A percentile compares a stretch with the other conserved stretches of the same genome.
Conservation (phyloP, 2,797 vertebrate genomes). For the Poeciliopsis turneri region DNA sequence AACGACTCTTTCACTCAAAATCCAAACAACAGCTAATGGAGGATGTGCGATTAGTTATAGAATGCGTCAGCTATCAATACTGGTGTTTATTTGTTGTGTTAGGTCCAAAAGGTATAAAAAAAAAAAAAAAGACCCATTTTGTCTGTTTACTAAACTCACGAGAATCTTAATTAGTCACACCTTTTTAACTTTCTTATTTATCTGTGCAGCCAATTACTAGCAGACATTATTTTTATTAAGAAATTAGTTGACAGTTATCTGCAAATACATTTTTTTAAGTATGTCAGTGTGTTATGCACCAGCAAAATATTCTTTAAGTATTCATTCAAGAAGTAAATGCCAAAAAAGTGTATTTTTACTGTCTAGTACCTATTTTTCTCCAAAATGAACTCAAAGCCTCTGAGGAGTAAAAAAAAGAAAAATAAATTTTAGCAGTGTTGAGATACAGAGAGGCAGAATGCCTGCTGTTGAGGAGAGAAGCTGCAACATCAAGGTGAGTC, state of each 20-base stretch:
- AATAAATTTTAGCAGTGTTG: slow-evolving; percentile 13
- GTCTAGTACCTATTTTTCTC: slow-evolving; percentile 21
- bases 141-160: not conserved
- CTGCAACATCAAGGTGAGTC: slow-evolving; percentile 39
- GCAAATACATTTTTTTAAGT: not conserved
- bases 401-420: slow-evolving; percentile 12
- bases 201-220: not conserved
- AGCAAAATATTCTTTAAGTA: slow-evolving; percentile 5
- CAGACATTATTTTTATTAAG: not conserved
- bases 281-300: not conserved
- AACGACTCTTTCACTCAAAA: slow-evolving; percentile 46
- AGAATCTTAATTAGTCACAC: slow-evolving; percentile 2
- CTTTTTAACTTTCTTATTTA: not conserved
- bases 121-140: slow-evolving; percentile 14
- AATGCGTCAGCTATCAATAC: slow-evolving; percentile 30
- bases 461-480: slow-evolving; percentile 11
- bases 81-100: slow-evolving; percentile 13
- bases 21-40: slow-evolving; percentile 30
- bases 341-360: slow-evolving; percentile 23
- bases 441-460: slow-evolving; percentile 3
- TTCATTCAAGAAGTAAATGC: slow-evolving; percentile 9
- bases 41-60: slow-evolving; percentile 29
- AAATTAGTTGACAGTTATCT: not conserved
- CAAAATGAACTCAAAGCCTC: slow-evolving; percentile 16
- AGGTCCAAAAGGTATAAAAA: slow-evolving; percentile 1